Evolutionary conservation across 2,888 invertebrate genomes (phyloP).

Genomic region (Hipparchia sbordonii): DNA sequence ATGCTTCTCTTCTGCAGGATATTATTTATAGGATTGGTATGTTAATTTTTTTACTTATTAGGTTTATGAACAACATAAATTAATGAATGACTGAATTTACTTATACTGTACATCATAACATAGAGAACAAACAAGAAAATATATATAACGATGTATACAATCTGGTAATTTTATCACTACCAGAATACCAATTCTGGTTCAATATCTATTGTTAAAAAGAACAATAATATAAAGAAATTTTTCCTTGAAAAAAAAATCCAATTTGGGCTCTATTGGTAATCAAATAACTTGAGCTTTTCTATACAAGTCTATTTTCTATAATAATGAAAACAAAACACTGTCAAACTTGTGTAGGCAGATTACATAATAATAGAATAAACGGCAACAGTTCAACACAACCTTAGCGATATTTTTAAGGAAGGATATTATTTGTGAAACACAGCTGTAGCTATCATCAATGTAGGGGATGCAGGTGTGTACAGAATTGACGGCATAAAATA

Average conservation of each 20-base stretch:
- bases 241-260: neutral
- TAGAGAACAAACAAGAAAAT: too few relatives aligned
- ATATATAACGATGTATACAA: too few relatives aligned
- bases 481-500: neutral
- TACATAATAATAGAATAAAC: conserved; percentile 44
- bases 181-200: too few relatives aligned
- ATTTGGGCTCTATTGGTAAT: neutral
- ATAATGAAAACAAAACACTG: conserved; percentile 55
- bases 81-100: too few relatives aligned
- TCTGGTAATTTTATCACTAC: too few relatives aligned
- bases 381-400: conserved; percentile 17
- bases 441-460: neutral
- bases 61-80: too few relatives aligned
- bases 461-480: too few relatives aligned
- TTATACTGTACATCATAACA: too few relatives aligned
- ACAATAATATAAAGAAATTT: neutral
- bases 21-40: too few relatives aligned
- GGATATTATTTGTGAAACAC: neutral
- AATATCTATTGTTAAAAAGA: too few relatives aligned
- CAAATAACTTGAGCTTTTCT: neutral
- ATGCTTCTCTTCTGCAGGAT: too few relatives aligned
- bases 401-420: neutral
- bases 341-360: conserved; percentile 47
- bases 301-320: neutral
- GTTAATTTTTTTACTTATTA: too few relatives aligned